phyloP scores from a whole-genome alignment of 2,113 vertebrate genomes.

The Microcebus murinus region DNA sequence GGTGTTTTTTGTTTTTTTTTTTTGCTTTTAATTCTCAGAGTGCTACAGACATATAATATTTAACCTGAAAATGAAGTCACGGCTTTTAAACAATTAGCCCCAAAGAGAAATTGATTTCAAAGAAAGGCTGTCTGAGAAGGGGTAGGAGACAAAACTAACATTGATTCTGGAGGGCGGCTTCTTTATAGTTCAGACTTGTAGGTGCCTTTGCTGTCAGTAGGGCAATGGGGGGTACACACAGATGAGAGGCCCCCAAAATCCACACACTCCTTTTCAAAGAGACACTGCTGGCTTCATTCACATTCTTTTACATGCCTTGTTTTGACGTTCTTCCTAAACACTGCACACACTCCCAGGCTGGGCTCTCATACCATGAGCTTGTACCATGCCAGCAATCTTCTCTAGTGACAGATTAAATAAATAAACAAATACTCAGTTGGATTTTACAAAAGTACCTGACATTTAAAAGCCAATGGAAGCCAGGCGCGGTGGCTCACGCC shows the following conservation, averaged over 20 bases:
- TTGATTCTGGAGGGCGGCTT: slow-evolving; percentile 87
- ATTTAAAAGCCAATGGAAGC: not conserved
- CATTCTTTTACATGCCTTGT: slow-evolving; percentile 54
- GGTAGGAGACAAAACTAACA: slow-evolving; percentile 83
- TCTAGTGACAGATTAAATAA: not conserved
- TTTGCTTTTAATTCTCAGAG: slow-evolving; percentile 66
- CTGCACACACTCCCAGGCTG: not conserved
- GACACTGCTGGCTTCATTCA: slow-evolving; percentile 59
- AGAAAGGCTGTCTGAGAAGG: slow-evolving; percentile 78
- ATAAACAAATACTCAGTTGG: not conserved
- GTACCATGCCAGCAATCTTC: not conserved
- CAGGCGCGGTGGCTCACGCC: no score
- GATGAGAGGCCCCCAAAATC: slow-evolving; percentile 74
- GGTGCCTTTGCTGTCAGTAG: slow-evolving; percentile 88
- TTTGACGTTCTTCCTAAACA: slow-evolving; percentile 55
- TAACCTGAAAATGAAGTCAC: slow-evolving; percentile 81
- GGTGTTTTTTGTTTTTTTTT: not conserved
- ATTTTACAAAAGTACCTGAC: slow-evolving; percentile 27
- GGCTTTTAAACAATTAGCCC: slow-evolving; percentile 88
- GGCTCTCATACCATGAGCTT: slow-evolving; percentile 23
- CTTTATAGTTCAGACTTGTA: slow-evolving; percentile 88
- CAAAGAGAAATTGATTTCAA: slow-evolving; percentile 88
- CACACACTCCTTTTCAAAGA: slow-evolving; percentile 68
- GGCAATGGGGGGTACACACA: slow-evolving; percentile 80
- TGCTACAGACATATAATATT: slow-evolving; percentile 69